Evolutionary conservation across 2,797 vertebrate species (phyloP), one percentile per base, ranked within the genome.

Genomic region (Sebastiscus albofasciatus): DNA sequence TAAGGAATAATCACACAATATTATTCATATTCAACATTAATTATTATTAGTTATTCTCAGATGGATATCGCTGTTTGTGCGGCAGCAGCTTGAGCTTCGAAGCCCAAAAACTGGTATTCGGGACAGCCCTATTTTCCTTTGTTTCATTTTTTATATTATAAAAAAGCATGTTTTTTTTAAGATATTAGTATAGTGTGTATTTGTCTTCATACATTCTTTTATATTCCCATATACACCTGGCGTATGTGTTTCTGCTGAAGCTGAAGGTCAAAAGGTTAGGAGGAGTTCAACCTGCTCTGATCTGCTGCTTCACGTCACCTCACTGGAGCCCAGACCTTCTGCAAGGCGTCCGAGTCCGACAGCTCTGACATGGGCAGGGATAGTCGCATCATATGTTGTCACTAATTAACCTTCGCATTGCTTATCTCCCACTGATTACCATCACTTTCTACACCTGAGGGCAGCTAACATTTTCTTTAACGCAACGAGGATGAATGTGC

Each of bases 251-350:
- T 88, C 24, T 80, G 68, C 58, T 72, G 78, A 87, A 31, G 55
- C 69, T 83, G 1, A 46, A 14, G 52, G 56, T 69, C 69, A 72
- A 67, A 80, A 39, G 31, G 8, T 42, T 42, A 42, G 13, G 39
- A 79, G 59, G 65, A 75, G 20, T 46, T 9, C n/a, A 71, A 70
- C 22, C 78, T 6, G 9, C 62, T 87, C 67, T 62, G 59, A 75
- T 22, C 73, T 36, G 54, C 55, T 64, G 70, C 59, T 82, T 82
- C 36, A 62, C 46, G n/a, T 84, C 82, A 83, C 83, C 79, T 92
- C 90, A 89, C 89, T 90, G 82, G 87, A 92, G 87, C 83, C 88
- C 85, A 59, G 67, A 70, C 72, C 75, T 83, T 46, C 33, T 70
- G 33, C 24, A 11, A 39, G 75, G 82, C 80, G 72, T 86, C 65